Conservation (phyloP, 2,888 invertebrate species). For the Lasioglossum leucozonium region DNA sequence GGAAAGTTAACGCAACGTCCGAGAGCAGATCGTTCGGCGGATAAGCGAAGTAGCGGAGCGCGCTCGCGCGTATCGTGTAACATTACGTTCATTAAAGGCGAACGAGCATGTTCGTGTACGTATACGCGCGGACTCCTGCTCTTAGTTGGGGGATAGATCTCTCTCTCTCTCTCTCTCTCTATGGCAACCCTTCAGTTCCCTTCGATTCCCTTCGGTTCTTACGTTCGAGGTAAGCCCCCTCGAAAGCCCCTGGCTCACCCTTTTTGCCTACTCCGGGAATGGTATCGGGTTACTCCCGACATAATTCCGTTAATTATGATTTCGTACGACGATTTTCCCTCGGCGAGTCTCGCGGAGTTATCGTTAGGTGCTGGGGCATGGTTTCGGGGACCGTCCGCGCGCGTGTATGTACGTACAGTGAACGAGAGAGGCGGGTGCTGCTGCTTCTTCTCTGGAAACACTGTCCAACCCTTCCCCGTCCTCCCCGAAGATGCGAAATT, state of each 20-base stretch:
- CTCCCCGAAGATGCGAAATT: background rate
- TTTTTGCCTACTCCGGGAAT: slow-evolving; percentile 69
- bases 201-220: slow-evolving; percentile 75
- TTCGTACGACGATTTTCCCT: slow-evolving; percentile 80
- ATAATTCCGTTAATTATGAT: slow-evolving; percentile 85
- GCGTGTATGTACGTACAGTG: background rate
- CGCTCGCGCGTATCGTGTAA: slow-evolving; percentile 71
- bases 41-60: slow-evolving; percentile 38
- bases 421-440: no score
- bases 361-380: slow-evolving; percentile 44
- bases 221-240: slow-evolving; percentile 72
- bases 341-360: slow-evolving; percentile 27
- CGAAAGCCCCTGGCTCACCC: slow-evolving; percentile 62
- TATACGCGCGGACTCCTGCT: slow-evolving; percentile 35
- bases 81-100: slow-evolving; percentile 75
- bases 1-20: slow-evolving; percentile 23
- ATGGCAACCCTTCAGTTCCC: slow-evolving; percentile 80
- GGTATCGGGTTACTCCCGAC: slow-evolving; percentile 82
- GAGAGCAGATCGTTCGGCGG: slow-evolving; percentile 42
- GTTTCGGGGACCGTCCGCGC: slow-evolving; percentile 12
- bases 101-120: slow-evolving; percentile 64
- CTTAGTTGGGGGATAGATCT: slow-evolving; percentile 51
- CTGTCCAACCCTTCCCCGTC: background rate
- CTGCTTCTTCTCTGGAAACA: background rate
- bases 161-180: background rate